Conservation (phyloP, 2,113 vertebrate genomes). For the Lepisosteus oculatus region DNA sequence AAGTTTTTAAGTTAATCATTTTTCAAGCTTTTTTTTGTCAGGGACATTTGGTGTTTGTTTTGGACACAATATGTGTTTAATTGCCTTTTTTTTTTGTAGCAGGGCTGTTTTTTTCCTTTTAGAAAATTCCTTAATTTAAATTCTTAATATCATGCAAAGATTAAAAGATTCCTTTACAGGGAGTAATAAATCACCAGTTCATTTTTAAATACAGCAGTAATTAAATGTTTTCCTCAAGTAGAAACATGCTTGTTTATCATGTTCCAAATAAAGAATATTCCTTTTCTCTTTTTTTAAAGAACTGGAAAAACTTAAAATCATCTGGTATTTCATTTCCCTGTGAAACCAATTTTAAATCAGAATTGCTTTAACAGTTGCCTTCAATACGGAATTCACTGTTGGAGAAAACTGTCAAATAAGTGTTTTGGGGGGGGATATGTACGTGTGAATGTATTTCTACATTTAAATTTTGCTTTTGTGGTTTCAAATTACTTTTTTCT, state of each 20-base stretch:
- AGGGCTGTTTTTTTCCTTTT: constrained; percentile 1
- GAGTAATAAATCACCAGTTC: constrained; percentile 36
- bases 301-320: constrained; percentile 33
- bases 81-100: constrained; percentile 11
- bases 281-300: constrained; percentile 13
- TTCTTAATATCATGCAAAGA: constrained; percentile 30
- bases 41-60: too few relatives aligned
- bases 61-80: too few relatives aligned
- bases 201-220: constrained; percentile 34
- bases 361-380: constrained; percentile 43
- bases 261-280: constrained; percentile 23
- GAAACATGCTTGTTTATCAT: constrained; percentile 30
- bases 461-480: too few relatives aligned
- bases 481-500: too few relatives aligned
- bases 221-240: constrained; percentile 40
- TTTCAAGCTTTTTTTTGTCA: too few relatives aligned
- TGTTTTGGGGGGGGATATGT: too few relatives aligned
- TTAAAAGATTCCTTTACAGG: constrained; percentile 30
- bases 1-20: too few relatives aligned
- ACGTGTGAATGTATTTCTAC: too few relatives aligned
- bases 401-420: too few relatives aligned
- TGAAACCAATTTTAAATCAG: constrained; percentile 36
- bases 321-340: constrained; percentile 27
- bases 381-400: constrained; percentile 21
- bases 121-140: constrained; percentile 28